Evolutionary conservation across 2,797 vertebrate species (phyloP).

Genomic region (Tapirus indicus): DNA sequence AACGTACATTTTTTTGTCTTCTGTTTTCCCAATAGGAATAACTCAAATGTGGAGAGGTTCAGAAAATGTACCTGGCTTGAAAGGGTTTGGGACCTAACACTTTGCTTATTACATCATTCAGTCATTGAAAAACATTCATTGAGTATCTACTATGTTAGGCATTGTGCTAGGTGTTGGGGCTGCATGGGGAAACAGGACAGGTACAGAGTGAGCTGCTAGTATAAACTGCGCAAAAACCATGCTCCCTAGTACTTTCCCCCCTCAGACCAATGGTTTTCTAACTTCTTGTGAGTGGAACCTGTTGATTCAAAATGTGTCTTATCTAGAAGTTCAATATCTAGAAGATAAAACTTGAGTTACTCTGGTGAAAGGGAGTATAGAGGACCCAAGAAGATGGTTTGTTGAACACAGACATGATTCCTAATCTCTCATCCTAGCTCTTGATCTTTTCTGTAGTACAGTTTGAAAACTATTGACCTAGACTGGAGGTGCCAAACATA

Average conservation of each 20-base stretch:
- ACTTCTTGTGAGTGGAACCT: neutral
- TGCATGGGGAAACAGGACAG: neutral
- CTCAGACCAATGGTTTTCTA: neutral
- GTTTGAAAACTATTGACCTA: neutral
- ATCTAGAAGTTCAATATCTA: neutral
- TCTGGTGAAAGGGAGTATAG: neutral
- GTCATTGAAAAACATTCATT: neutral
- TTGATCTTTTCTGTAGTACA: neutral
- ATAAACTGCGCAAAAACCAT: neutral
- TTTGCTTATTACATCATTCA: neutral
- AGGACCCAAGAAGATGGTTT: neutral
- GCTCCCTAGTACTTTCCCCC: too few relatives aligned
- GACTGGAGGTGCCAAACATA: neutral
- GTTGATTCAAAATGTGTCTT: neutral
- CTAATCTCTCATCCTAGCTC: neutral
- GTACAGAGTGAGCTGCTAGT: neutral
- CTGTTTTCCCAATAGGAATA: neutral
- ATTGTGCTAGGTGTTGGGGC: neutral
- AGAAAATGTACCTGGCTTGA: neutral
- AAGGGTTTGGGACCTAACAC: neutral
- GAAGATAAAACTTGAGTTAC: neutral
- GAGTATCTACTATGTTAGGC: neutral
- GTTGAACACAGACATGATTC: neutral
- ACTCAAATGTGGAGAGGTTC: neutral
- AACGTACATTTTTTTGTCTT: neutral